Percentiles rank a stretch among this genome's conserved stretches.
Conservation (phyloP, 2,797 vertebrate genomes). For the Sardinella longiceps region DNA sequence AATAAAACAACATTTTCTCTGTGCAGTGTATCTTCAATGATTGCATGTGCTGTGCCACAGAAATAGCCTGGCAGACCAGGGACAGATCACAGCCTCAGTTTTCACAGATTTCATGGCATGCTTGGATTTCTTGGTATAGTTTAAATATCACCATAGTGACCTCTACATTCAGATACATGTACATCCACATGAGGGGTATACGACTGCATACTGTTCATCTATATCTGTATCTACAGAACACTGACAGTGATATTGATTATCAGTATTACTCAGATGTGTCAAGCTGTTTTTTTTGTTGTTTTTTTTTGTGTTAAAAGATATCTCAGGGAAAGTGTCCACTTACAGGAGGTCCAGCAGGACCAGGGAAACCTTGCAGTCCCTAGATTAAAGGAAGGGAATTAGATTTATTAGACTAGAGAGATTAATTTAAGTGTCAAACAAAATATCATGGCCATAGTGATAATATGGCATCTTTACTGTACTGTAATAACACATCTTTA, state of each 20-base stretch:
- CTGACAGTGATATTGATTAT: neutral
- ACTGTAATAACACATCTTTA: too few species aligned
- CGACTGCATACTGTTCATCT: neutral
- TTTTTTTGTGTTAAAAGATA: neutral
- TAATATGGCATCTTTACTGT: neutral
- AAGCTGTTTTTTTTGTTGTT: too few species aligned
- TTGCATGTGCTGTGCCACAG: neutral
- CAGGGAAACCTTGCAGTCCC: conserved; percentile 82
- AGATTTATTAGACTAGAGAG: too few species aligned
- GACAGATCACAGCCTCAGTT: neutral
- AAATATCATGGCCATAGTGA: too few species aligned
- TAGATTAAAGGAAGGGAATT: conserved; percentile 44
- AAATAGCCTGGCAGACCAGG: neutral
- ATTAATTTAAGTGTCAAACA: neutral
- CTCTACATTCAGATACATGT: too few species aligned
- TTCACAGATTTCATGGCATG: neutral
- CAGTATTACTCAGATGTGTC: too few species aligned
- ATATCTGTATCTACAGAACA: neutral
- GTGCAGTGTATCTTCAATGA: neutral
- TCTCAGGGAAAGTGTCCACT: conserved; percentile 52
- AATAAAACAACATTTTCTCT: neutral
- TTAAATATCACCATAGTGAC: neutral
- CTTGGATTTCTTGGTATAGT: too few species aligned
- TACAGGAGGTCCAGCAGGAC: conserved; percentile 74
- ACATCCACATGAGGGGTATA: too few species aligned